phyloP scores from a whole-genome alignment of 2,113 vertebrate genomes.

The Oenanthe oenanthe region DNA sequence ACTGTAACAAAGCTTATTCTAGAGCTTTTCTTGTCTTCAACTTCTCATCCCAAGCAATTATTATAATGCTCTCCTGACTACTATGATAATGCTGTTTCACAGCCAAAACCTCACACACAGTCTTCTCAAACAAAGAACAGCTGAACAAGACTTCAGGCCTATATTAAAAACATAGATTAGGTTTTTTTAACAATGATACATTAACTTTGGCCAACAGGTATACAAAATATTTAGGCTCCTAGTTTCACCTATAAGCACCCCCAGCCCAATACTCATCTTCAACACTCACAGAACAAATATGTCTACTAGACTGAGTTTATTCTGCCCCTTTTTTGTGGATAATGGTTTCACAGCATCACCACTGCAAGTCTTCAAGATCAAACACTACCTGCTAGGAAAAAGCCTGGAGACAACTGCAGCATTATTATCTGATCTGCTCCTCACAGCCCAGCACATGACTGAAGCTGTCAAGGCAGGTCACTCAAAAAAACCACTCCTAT shows the following conservation, averaged over 20 bases:
- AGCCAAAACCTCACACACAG: background rate
- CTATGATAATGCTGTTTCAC: background rate
- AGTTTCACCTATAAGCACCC: background rate
- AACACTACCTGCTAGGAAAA: background rate
- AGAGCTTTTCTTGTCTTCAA: background rate
- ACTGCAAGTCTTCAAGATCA: background rate
- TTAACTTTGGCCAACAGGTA: background rate
- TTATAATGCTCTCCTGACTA: background rate
- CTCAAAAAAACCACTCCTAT: background rate
- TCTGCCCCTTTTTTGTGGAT: background rate
- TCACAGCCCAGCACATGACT: background rate
- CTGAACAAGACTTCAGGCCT: background rate
- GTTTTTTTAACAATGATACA: background rate
- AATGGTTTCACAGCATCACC: background rate
- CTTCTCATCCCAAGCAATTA: background rate
- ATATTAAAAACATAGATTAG: background rate
- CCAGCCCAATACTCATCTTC: background rate
- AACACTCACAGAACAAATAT: background rate
- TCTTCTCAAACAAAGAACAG: background rate
- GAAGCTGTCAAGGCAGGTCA: background rate
- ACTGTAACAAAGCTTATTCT: background rate
- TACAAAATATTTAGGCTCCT: background rate
- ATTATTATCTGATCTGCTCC: background rate
- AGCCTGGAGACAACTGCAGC: background rate
- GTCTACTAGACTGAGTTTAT: background rate